Percentiles rank a stretch among this genome's conserved stretches.
phyloP scores from a whole-genome alignment of 1,140 invertebrate species.

The Onthophagus taurus region DNA sequence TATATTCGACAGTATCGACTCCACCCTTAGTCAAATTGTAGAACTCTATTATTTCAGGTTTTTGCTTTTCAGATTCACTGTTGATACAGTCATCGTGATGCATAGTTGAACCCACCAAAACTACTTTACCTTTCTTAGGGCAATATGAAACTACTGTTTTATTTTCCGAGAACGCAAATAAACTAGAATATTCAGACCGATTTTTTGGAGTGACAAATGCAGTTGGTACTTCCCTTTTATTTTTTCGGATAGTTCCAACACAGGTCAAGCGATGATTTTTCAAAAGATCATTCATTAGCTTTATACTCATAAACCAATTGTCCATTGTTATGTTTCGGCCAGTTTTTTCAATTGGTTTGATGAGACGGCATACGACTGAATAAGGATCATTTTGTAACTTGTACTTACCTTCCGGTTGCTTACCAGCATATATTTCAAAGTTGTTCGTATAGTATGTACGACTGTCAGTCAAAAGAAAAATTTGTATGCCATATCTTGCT shows the following conservation, averaged over 20 bases:
- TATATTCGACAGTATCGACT: no score
- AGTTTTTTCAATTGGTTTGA: no score
- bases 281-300: no score
- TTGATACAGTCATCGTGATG: conserved; percentile 5
- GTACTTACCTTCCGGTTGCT: conserved; percentile 8
- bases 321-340: conserved; percentile 24
- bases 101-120: conserved; percentile 24
- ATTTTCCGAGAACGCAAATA: conserved; percentile 22
- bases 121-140: conserved; percentile 24
- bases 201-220: conserved; percentile 21
- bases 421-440: conserved; percentile 28
- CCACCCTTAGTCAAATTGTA: conserved; percentile 8
- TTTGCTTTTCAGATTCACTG: not conserved
- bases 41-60: conserved; percentile 6
- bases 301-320: no score
- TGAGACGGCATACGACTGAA: not conserved
- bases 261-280: no score
- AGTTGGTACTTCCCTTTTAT: conserved; percentile 34
- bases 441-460: conserved; percentile 27
- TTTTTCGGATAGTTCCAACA: conserved; percentile 30
- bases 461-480: conserved; percentile 27
- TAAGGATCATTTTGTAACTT: not conserved
- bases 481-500: conserved; percentile 15
- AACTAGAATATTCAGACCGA: conserved; percentile 6
- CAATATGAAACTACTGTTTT: conserved; percentile 22